These are phyloP conservation scores for Drosophila mercatorum DNA, from an alignment of 2,888 invertebrate genomes.

Conservation along the genomic window DNA sequence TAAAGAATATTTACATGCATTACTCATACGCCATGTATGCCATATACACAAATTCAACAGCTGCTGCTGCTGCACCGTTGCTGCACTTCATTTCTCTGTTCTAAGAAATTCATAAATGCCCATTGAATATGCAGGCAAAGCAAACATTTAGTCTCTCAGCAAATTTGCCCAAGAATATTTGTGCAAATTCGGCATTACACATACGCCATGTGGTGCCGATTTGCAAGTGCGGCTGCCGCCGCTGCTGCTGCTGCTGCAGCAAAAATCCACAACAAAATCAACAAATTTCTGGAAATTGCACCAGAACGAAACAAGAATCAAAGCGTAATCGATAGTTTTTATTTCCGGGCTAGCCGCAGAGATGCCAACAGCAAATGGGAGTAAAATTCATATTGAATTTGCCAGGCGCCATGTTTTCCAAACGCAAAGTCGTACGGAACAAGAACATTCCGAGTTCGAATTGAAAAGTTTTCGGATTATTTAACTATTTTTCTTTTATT, in stretches of 20 bases:
- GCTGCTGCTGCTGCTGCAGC: slow-evolving; percentile 16
- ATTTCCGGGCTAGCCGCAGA: slow-evolving; percentile 41
- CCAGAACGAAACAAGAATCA: slow-evolving; percentile 11
- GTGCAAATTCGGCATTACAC: not conserved
- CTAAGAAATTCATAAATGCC: not conserved
- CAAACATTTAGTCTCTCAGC: not conserved
- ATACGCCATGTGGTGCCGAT: slow-evolving; percentile 1
- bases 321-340: slow-evolving; percentile 47
- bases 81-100: not conserved
- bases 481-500: slow-evolving; percentile 1
- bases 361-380: slow-evolving; percentile 44
- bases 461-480: slow-evolving; percentile 16
- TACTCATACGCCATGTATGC: slow-evolving; percentile 36
- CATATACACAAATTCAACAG: slow-evolving; percentile 14
- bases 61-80: slow-evolving; percentile 27
- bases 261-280: slow-evolving; percentile 27
- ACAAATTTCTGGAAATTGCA: slow-evolving; percentile 5
- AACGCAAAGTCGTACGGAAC: slow-evolving; percentile 11
- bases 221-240: slow-evolving; percentile 7
- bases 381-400: slow-evolving; percentile 60
- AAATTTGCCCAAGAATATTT: not conserved
- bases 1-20: not conserved
- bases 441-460: slow-evolving; percentile 12
- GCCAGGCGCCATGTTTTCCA: slow-evolving; percentile 36
- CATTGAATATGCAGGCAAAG: not conserved